phyloP scores from a whole-genome alignment of 2,797 vertebrate species.

The Garrulus glandarius region DNA sequence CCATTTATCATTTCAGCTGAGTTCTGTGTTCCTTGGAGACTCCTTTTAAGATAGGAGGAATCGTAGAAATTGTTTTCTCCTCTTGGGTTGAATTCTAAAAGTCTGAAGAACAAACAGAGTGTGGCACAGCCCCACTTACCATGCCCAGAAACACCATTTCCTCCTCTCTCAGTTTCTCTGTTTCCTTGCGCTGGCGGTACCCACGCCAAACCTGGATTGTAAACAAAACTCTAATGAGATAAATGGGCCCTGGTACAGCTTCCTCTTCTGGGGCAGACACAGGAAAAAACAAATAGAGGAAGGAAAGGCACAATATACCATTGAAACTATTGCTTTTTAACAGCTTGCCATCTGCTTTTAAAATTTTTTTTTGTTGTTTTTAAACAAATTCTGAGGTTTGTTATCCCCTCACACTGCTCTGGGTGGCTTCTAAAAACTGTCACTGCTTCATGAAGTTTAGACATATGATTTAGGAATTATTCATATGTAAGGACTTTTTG shows the following conservation, averaged over 20 bases:
- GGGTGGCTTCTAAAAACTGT: neutral
- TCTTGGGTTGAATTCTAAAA: neutral
- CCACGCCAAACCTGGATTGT: slow-evolving; percentile 80
- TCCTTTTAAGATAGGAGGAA: neutral
- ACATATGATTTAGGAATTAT: neutral
- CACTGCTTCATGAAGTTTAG: neutral
- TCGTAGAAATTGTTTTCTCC: neutral
- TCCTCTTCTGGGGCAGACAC: slow-evolving; percentile 34
- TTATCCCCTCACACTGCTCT: neutral
- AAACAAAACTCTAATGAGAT: slow-evolving; percentile 47
- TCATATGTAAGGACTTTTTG: neutral
- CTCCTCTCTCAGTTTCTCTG: slow-evolving; percentile 73
- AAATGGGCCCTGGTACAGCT: slow-evolving; percentile 53
- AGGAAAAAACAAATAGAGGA: slow-evolving; percentile 62
- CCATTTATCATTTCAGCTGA: slow-evolving; percentile 12
- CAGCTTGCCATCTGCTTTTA: slow-evolving; percentile 15
- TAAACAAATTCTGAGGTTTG: neutral
- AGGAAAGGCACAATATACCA: slow-evolving; percentile 41
- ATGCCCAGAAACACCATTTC: slow-evolving; percentile 87
- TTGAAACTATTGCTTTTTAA: slow-evolving; percentile 34
- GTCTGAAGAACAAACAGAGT: neutral
- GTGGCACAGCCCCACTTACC: slow-evolving; percentile 73
- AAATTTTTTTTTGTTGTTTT: neutral
- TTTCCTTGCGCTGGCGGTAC: slow-evolving; percentile 74
- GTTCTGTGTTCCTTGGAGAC: neutral